phyloP scores from a whole-genome alignment of 2,888 invertebrate genomes.

The Xanthia togata region DNA sequence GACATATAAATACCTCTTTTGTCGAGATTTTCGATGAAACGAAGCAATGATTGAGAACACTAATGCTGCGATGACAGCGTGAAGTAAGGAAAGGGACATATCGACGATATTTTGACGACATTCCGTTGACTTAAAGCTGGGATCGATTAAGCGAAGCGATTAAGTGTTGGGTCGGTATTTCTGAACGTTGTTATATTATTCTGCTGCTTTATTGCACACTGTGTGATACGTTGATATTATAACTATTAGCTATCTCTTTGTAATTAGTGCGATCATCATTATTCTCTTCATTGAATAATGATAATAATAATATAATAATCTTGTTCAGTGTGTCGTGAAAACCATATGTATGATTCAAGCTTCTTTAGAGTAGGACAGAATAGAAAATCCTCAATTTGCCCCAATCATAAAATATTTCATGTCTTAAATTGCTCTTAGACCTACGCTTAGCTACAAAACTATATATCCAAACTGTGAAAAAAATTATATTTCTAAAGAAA shows the following conservation, averaged over 20 bases:
- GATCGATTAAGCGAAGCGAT: conserved; percentile 2
- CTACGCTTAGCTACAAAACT: background rate
- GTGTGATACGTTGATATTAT: background rate
- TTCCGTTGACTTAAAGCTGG: conserved; percentile 3
- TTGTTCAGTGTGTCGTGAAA: background rate
- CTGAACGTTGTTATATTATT: background rate
- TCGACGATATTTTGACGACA: conserved; percentile 22
- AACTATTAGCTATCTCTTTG: background rate
- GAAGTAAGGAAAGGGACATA: conserved; percentile 2
- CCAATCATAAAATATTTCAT: background rate
- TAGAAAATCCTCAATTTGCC: background rate
- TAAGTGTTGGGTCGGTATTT: background rate
- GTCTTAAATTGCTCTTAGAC: background rate
- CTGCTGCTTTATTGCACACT: background rate
- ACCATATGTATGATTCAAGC: background rate
- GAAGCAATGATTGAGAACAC: conserved; percentile 34
- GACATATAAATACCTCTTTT: background rate
- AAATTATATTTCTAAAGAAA: background rate
- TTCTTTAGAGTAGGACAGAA: background rate
- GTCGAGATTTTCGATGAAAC: conserved; percentile 7
- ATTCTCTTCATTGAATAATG: background rate
- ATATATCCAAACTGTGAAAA: background rate
- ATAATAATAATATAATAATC: too few species aligned
- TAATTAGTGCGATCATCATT: too few species aligned
- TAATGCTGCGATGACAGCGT: conserved; percentile 17